Evolutionary conservation across 2,113 vertebrate species (phyloP).

Genomic region (Periophthalmodon schlosseri): DNA sequence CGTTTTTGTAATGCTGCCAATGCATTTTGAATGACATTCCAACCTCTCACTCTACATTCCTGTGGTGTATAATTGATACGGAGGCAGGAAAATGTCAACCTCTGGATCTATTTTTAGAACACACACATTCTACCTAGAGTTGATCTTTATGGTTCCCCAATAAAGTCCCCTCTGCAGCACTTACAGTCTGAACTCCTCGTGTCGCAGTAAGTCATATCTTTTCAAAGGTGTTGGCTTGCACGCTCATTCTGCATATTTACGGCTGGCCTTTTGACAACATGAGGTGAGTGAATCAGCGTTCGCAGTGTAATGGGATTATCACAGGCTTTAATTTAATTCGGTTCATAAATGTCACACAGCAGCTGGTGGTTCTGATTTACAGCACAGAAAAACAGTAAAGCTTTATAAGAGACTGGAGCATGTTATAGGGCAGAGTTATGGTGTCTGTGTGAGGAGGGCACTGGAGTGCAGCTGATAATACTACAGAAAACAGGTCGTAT

Average conservation of each 20-base stretch:
- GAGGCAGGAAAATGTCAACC: neutral
- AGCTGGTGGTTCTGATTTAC: neutral
- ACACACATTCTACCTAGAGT: neutral
- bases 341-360: slow-evolving; percentile 5
- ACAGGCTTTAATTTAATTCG: neutral
- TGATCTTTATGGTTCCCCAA: neutral
- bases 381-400: neutral
- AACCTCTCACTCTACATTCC: neutral
- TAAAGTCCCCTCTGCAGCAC: neutral
- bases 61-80: neutral
- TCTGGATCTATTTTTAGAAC: neutral
- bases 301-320: slow-evolving; percentile 3
- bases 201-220: neutral
- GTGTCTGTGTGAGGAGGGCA: neutral
- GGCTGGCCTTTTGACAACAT: neutral
- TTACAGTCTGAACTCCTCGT: neutral
- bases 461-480: neutral
- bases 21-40: neutral
- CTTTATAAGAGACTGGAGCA: neutral
- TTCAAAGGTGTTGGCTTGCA: neutral
- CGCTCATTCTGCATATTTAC: neutral
- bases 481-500: neutral
- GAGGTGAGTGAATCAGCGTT: neutral
- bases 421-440: neutral
- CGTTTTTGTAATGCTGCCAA: neutral